Evolutionary conservation across 2,797 vertebrate genomes (phyloP), one percentile per base, ranked within the genome.

Genomic region (Picus viridis): DNA sequence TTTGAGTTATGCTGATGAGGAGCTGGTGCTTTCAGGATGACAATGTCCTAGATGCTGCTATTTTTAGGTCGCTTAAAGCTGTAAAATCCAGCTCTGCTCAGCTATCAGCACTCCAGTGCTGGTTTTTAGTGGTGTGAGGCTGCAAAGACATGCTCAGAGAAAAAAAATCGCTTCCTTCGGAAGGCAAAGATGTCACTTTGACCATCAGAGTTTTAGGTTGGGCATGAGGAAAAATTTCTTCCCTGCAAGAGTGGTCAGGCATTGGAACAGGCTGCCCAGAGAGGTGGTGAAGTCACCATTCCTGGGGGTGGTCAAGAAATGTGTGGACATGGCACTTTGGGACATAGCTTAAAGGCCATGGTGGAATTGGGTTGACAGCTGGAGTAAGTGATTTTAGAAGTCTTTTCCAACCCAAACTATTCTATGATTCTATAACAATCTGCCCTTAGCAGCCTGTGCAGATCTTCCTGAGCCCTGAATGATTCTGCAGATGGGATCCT

Each of bases 1-100:
- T n/a, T 4, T 14, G 54, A 26, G 18, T 58, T 47, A 20, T 7
- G 16, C 10, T 17, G 1, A 0, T 6, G 19, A 16, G 56, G 57
- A 51, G n/a, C 27, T 7, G 1, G 15, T 34, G 54, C 16, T 47
- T 41, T 24, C 29, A 39, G 32, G 43, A 53, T 32, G 23, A 39
- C n/a, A 2, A 1, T 12, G 7, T 27, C 26, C 15, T 16, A 79
- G 74, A 8, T 32, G 76, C 30, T 39, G 51, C 57, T 81, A 7
- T 51, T 81, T 64, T 64, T 45, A 41, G n/a, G 43, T 73, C 16
- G 7, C 29, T 59, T 61, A 30, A 49, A 71, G 22, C 32, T 51
- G 16, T 51, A 61, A 70, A 68, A 65, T 27, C 22, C 58, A 64
- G 15, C n/a, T 64, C 20, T 85, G 23, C 49, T 69, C 9, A 2